These are phyloP conservation scores for Darevskia mixta DNA, from an alignment of 2,797 vertebrate genomes.

Conservation along the genomic window DNA sequence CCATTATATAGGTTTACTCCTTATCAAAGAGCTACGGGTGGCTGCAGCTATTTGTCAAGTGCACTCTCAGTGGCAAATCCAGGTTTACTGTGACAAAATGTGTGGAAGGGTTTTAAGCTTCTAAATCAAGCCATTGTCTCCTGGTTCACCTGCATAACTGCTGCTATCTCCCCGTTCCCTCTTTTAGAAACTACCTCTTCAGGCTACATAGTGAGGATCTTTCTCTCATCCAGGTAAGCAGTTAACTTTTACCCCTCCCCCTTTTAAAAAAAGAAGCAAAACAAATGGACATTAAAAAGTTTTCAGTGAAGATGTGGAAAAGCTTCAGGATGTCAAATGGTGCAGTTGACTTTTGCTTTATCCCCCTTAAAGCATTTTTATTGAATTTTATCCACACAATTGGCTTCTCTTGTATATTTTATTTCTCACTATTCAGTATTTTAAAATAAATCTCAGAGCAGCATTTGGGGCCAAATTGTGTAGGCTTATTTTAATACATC, in stretches of 20 bases:
- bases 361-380: too few species aligned
- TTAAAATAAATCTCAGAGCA: slow-evolving; percentile 41
- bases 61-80: not conserved
- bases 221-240: slow-evolving; percentile 92
- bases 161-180: slow-evolving; percentile 48
- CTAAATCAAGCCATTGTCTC: not conserved
- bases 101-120: not conserved
- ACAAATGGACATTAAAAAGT: slow-evolving; percentile 10
- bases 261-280: slow-evolving; percentile 37
- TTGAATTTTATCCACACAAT: too few species aligned
- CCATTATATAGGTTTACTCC: not conserved
- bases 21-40: not conserved
- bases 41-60: too few species aligned
- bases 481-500: not conserved
- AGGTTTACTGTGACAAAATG: not conserved
- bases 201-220: slow-evolving; percentile 92
- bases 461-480: not conserved
- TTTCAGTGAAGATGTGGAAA: slow-evolving; percentile 15
- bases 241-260: slow-evolving; percentile 52
- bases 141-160: not conserved
- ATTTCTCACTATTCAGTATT: slow-evolving; percentile 32
- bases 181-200: slow-evolving; percentile 95
- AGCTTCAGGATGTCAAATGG: not conserved
- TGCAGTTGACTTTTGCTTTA: slow-evolving; percentile 3
- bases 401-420: not conserved